Conservation (phyloP, 1,140 invertebrate genomes). For the Pachypeltis micranthus region DNA sequence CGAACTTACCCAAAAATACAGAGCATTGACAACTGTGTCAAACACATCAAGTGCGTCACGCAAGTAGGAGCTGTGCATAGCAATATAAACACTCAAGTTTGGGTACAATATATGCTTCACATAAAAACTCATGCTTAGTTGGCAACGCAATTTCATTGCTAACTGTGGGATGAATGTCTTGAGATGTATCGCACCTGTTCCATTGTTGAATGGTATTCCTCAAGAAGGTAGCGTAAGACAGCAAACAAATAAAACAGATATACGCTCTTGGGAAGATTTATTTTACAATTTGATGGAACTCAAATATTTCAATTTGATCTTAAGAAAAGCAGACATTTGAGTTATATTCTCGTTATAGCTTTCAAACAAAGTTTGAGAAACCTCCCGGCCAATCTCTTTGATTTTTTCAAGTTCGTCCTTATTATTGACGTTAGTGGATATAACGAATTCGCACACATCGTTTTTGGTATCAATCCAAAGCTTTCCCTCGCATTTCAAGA, state of each 20-base stretch:
- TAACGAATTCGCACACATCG: background rate
- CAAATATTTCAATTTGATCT: constrained; percentile 17
- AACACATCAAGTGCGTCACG: too few relatives aligned
- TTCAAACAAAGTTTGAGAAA: background rate
- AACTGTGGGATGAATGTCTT: too few relatives aligned
- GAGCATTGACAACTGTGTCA: too few relatives aligned
- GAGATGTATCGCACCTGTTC: too few relatives aligned
- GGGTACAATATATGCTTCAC: too few relatives aligned
- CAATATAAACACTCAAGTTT: too few relatives aligned
- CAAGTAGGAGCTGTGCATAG: too few relatives aligned
- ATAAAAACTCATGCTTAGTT: too few relatives aligned
- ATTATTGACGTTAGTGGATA: background rate
- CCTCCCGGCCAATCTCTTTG: background rate
- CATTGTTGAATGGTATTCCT: background rate
- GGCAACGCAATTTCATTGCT: too few relatives aligned
- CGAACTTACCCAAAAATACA: too few relatives aligned
- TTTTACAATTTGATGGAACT: constrained; percentile 5
- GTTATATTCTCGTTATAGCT: constrained; percentile 10
- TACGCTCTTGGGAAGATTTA: background rate
- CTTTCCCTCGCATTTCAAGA: constrained; percentile 15
- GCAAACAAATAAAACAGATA: background rate
- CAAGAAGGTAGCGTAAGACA: background rate
- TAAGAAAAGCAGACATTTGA: constrained; percentile 12
- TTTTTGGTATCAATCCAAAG: constrained; percentile 11
- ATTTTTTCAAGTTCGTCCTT: constrained; percentile 6